Evolutionary conservation across 2,113 vertebrate genomes (phyloP).

Genomic region (Patagioenas fasciata): DNA sequence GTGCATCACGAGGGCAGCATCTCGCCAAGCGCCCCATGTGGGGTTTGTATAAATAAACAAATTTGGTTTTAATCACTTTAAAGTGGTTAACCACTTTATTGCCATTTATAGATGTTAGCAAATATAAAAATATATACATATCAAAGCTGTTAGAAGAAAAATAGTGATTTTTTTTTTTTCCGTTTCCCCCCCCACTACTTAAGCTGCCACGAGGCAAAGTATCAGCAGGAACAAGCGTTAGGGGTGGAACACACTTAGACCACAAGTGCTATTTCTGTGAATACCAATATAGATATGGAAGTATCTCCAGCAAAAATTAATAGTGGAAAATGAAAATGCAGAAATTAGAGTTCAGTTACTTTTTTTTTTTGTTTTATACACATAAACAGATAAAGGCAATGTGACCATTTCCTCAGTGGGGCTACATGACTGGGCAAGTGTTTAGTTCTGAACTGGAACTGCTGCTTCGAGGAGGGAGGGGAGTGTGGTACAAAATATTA

Average conservation of each 20-base stretch:
- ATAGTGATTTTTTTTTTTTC: neutral
- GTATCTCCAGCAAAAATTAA: neutral
- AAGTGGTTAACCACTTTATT: constrained; percentile 55
- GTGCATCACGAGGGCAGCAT: neutral
- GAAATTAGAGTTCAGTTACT: neutral
- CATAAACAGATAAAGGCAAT: neutral
- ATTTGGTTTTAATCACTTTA: constrained; percentile 46
- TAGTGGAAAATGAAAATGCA: neutral
- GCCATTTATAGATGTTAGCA: constrained; percentile 25
- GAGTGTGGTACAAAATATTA: constrained; percentile 70
- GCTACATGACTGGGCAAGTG: constrained; percentile 52
- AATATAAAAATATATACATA: constrained; percentile 32
- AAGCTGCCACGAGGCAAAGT: constrained; percentile 28
- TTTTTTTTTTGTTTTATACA: neutral
- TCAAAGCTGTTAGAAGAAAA: constrained; percentile 28
- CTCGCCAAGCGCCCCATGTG: neutral
- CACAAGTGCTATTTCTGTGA: neutral
- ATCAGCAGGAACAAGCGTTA: neutral
- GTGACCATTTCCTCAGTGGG: constrained; percentile 10
- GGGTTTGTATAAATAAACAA: constrained; percentile 26
- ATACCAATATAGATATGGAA: neutral
- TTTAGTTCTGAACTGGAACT: constrained; percentile 58
- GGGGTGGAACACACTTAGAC: neutral
- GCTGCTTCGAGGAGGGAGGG: constrained; percentile 58
- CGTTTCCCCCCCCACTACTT: neutral